Evolutionary conservation across 2,888 invertebrate genomes (phyloP).

Genomic region (Amphipyra tragopoginis): DNA sequence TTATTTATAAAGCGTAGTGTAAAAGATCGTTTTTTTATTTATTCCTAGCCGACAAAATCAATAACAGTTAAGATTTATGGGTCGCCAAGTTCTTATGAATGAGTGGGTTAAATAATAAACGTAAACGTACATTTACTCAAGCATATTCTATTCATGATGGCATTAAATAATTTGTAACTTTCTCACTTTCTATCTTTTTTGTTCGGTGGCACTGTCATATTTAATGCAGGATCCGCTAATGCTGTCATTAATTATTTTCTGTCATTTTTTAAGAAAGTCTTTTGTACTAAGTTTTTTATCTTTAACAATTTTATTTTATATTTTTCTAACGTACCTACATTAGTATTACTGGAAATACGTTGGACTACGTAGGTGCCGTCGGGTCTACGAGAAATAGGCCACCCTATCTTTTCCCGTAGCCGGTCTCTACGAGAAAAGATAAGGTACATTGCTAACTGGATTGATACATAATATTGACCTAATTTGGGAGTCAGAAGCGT

Average conservation of each 20-base stretch:
- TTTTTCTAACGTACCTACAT: not conserved
- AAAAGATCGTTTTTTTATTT: too few species aligned
- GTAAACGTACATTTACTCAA: conserved; percentile 17
- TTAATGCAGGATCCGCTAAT: conserved; percentile 36
- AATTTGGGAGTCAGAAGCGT: too few species aligned
- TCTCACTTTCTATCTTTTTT: conserved; percentile 51
- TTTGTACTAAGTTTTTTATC: not conserved
- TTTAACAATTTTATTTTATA: too few species aligned
- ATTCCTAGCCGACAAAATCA: not conserved
- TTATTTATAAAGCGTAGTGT: not conserved
- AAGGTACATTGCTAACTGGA: conserved; percentile 1
- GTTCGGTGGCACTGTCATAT: conserved; percentile 24
- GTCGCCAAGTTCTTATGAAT: conserved; percentile 12
- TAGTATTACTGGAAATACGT: conserved; percentile 6
- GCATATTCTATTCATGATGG: conserved; percentile 24
- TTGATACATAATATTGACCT: not conserved
- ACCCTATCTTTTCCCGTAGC: conserved; percentile 27
- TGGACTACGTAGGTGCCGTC: not conserved
- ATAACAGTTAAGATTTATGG: conserved; percentile 5
- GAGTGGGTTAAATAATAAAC: conserved; percentile 32
- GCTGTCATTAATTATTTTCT: conserved; percentile 31
- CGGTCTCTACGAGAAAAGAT: conserved; percentile 28
- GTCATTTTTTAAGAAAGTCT: conserved; percentile 23
- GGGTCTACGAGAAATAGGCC: conserved; percentile 34
- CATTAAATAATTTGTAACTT: conserved; percentile 26